phyloP scores from a whole-genome alignment of 2,797 vertebrate genomes.

The Podarcis lilfordi region DNA sequence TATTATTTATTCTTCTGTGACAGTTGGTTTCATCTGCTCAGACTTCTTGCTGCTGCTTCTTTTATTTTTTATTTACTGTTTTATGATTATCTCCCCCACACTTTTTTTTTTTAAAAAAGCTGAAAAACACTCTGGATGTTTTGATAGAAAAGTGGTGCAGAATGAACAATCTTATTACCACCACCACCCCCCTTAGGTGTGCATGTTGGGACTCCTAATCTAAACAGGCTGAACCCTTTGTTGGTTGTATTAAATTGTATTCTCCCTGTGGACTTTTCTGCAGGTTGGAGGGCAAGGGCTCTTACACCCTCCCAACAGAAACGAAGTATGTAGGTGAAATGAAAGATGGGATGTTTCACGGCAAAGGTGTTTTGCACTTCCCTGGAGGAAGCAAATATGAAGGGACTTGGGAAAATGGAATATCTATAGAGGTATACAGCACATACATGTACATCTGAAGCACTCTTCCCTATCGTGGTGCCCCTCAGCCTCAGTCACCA shows the following conservation, averaged over 20 bases:
- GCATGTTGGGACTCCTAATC: neutral
- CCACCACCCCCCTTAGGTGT: neutral
- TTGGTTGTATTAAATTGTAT: neutral
- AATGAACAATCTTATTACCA: neutral
- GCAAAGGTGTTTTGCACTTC: slow-evolving; percentile 87
- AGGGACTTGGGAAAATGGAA: slow-evolving; percentile 87
- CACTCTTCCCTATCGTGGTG: neutral
- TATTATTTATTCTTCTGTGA: too few species aligned
- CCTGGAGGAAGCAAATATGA: slow-evolving; percentile 85
- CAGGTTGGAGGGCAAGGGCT: slow-evolving; percentile 90
- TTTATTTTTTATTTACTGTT: neutral
- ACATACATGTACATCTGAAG: too few species aligned
- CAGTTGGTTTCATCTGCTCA: neutral
- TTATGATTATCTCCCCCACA: too few species aligned
- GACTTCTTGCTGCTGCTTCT: neutral
- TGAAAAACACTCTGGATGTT: neutral
- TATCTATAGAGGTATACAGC: slow-evolving; percentile 80
- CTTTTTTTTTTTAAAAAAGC: neutral
- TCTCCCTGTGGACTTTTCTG: neutral
- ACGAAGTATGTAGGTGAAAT: slow-evolving; percentile 87
- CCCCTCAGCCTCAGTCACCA: neutral
- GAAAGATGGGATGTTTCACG: slow-evolving; percentile 93
- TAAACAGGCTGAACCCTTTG: neutral
- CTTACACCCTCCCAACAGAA: slow-evolving; percentile 85
- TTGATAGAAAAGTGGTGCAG: neutral